Conservation (phyloP, 2,797 vertebrate species). For the Cyclopterus lumpus region DNA sequence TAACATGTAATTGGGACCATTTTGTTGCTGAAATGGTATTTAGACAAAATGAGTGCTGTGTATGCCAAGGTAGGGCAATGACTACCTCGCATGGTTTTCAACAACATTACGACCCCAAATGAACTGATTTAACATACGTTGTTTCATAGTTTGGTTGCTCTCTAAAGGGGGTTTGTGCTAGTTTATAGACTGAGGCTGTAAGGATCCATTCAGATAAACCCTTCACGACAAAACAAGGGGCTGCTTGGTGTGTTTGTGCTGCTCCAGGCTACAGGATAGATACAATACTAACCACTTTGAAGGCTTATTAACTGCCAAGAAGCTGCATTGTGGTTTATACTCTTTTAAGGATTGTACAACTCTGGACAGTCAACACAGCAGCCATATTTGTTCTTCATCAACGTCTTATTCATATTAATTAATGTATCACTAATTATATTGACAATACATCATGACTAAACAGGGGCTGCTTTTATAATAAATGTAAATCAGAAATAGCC, state of each 20-base stretch:
- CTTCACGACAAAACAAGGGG: not conserved
- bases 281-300: not conserved
- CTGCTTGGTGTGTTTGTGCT: not conserved
- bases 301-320: not conserved
- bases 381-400: not conserved
- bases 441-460: not conserved
- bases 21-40: slow-evolving; percentile 45
- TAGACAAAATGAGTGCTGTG: not conserved
- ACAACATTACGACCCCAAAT: not conserved
- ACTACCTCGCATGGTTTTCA: not conserved
- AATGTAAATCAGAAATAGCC: slow-evolving; percentile 4
- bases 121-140: not conserved
- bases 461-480: not conserved
- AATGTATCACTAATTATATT: not conserved
- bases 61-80: slow-evolving; percentile 4
- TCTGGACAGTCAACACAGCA: not conserved
- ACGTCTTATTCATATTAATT: not conserved
- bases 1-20: slow-evolving; percentile 49
- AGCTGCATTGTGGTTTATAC: not conserved
- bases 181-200: not conserved
- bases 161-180: not conserved
- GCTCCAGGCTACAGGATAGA: slow-evolving; percentile 1
- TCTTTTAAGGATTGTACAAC: not conserved
- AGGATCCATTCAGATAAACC: not conserved
- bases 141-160: not conserved